Evolutionary conservation across 2,888 invertebrate species (phyloP).

Genomic region (Trichogramma evanescens): DNA sequence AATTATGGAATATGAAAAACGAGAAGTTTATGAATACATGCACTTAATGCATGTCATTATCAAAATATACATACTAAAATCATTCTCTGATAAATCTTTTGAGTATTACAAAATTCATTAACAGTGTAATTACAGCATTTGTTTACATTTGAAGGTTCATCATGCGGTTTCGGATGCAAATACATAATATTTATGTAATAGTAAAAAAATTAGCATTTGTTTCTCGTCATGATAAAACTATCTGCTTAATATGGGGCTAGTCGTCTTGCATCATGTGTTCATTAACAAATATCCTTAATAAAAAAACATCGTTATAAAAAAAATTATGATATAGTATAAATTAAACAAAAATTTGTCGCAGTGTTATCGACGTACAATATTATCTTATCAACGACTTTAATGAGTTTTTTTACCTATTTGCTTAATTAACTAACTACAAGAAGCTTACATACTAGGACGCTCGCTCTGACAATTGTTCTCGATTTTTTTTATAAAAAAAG

Average conservation of each 20-base stretch:
- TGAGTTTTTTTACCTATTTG: conserved; percentile 15
- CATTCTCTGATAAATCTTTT: too few species aligned
- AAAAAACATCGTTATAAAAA: conserved; percentile 12
- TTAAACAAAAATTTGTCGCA: conserved; percentile 6
- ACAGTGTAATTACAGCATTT: too few species aligned
- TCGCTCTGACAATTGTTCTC: conserved; percentile 45
- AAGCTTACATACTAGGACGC: conserved; percentile 44
- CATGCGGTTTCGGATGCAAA: too few species aligned
- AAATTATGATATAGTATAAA: conserved; percentile 9
- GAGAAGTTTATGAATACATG: too few species aligned
- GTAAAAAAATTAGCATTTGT: conserved; percentile 13
- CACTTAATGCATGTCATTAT: too few species aligned
- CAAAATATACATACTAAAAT: too few species aligned
- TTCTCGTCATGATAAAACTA: conserved; percentile 18
- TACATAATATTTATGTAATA: too few species aligned
- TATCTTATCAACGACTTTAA: conserved; percentile 25
- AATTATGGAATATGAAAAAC: too few species aligned
- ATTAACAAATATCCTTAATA: conserved; percentile 23
- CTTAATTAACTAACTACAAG: conserved; percentile 40
- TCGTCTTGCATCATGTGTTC: conserved; percentile 11
- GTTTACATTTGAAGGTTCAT: too few species aligned
- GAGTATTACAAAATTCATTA: too few species aligned
- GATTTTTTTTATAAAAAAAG: conserved; percentile 30
- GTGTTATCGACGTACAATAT: conserved; percentile 24
- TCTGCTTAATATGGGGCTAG: conserved; percentile 14